Conservation (phyloP, 2,113 vertebrate genomes). For the Carassius gibelio region DNA sequence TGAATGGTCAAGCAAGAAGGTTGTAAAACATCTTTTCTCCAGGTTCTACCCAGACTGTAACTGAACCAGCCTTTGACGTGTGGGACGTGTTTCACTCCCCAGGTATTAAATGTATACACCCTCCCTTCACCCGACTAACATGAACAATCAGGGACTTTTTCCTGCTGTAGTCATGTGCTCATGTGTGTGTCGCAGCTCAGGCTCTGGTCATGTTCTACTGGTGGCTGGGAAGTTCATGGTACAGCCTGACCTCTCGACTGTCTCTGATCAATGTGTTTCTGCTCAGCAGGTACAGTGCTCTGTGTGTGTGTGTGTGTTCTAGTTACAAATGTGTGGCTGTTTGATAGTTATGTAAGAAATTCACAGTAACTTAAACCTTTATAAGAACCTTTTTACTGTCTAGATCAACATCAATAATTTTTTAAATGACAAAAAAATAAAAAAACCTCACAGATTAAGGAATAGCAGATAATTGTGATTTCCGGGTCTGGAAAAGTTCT, state of each 20-base stretch:
- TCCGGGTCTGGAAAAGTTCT: no score
- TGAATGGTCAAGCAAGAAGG: neutral
- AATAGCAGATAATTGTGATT: no score
- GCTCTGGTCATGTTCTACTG: conserved; percentile 75
- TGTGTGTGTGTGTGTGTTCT: neutral
- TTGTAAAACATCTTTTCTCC: neutral
- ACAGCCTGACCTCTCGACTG: conserved; percentile 67
- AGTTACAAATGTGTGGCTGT: neutral
- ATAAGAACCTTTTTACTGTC: no score
- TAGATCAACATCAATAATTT: no score
- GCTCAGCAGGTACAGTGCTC: conserved; percentile 75
- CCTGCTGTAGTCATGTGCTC: conserved; percentile 39
- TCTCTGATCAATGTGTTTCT: conserved; percentile 70
- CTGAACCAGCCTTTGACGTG: neutral
- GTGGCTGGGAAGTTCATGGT: conserved; percentile 78
- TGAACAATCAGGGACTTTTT: neutral
- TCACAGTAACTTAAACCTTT: neutral
- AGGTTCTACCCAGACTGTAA: conserved; percentile 63
- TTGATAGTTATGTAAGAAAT: neutral
- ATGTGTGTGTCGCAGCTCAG: conserved; percentile 41
- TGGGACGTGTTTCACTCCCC: conserved; percentile 40
- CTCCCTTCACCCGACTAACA: neutral
- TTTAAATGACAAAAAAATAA: no score
- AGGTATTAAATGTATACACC: conserved; percentile 49
- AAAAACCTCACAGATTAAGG: no score